A percentile compares a stretch with the other conserved stretches of the same genome.
Conservation (phyloP, 2,113 vertebrate species). For the Gorilla gorilla region DNA sequence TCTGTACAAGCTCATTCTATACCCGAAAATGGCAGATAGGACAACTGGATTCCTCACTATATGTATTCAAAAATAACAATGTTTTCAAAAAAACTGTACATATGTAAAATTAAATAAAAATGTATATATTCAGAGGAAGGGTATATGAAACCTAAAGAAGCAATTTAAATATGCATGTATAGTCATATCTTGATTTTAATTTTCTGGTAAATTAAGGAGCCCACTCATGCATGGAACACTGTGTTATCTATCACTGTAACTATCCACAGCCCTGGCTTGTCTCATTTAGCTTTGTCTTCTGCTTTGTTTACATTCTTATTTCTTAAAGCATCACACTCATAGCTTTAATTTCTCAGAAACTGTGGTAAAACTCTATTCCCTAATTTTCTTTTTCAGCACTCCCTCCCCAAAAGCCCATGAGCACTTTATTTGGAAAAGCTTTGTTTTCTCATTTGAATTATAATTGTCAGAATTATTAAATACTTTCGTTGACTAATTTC, state of each 20-base stretch:
- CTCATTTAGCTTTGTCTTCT: background rate
- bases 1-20: background rate
- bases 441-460: background rate
- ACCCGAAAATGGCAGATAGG: background rate
- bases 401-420: background rate
- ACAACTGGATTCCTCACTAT: background rate
- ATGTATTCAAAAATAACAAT: background rate
- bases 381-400: background rate
- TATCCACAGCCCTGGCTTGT: background rate
- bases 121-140: too few relatives aligned
- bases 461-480: background rate
- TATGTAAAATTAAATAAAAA: too few relatives aligned
- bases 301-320: background rate
- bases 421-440: background rate
- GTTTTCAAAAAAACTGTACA: too few relatives aligned
- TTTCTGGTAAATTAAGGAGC: slow-evolving; percentile 17
- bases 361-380: background rate
- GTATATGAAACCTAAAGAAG: slow-evolving; percentile 6
- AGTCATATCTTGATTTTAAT: slow-evolving; percentile 37
- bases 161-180: slow-evolving; percentile 56
- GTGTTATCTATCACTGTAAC: background rate
- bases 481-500: background rate
- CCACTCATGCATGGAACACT: background rate
- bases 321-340: background rate
- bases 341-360: background rate